Evolutionary conservation across 2,797 vertebrate genomes (phyloP).

Genomic region (Myotis findleyi): DNA sequence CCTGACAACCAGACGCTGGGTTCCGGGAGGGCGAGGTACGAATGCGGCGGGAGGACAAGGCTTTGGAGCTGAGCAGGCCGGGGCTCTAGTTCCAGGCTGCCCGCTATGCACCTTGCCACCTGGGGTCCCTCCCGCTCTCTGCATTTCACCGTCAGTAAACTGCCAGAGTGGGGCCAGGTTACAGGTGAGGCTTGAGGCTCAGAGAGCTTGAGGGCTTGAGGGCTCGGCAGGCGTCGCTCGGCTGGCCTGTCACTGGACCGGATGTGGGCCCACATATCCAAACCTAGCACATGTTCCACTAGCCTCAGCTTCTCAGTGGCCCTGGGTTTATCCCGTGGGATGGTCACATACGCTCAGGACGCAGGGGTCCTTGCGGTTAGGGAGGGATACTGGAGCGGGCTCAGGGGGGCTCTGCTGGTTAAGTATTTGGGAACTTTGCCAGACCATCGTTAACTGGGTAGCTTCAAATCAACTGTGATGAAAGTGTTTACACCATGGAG

Average conservation of each 20-base stretch:
- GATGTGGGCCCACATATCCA: not conserved
- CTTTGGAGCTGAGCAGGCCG: not conserved
- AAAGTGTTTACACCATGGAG: not conserved
- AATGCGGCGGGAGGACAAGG: not conserved
- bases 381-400: not conserved
- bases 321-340: not conserved
- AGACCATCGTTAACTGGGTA: not conserved
- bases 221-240: not conserved
- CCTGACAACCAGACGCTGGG: not conserved
- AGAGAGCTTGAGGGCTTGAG: not conserved
- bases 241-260: not conserved
- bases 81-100: not conserved
- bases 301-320: not conserved
- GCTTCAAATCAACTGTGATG: not conserved
- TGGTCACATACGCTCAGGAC: not conserved
- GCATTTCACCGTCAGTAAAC: not conserved
- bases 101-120: not conserved
- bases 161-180: too few species aligned
- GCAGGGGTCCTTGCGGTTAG: not conserved
- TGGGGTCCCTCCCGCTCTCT: not conserved
- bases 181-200: not conserved
- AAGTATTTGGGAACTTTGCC: not conserved
- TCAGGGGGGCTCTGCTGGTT: not conserved
- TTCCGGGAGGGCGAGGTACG: not conserved
- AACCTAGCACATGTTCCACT: not conserved